Evolutionary conservation across 2,888 invertebrate genomes (phyloP).

Genomic region (Xylota sylvarum): DNA sequence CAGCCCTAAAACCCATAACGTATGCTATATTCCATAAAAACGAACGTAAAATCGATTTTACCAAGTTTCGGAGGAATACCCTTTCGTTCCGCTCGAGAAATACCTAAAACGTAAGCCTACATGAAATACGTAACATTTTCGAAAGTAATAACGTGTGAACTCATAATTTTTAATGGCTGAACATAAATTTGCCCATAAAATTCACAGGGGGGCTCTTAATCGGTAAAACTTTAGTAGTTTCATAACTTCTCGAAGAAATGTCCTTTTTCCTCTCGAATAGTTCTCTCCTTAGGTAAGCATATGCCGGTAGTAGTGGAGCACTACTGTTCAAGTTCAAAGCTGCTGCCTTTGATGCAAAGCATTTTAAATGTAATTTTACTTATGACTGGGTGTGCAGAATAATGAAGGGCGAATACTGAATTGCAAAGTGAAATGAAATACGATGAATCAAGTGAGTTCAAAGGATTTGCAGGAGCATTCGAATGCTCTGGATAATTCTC

Average conservation of each 20-base stretch:
- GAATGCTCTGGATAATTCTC: slow-evolving; percentile 5
- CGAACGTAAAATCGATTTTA: slow-evolving; percentile 33
- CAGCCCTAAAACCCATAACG: not conserved
- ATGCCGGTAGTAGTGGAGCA: slow-evolving; percentile 18
- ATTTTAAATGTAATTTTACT: slow-evolving; percentile 43
- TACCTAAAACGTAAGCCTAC: slow-evolving; percentile 50
- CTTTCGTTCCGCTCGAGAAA: slow-evolving; percentile 1
- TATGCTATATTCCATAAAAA: slow-evolving; percentile 15
- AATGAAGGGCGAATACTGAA: slow-evolving; percentile 37
- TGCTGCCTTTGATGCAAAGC: slow-evolving; percentile 39
- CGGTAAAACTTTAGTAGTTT: slow-evolving; percentile 72
- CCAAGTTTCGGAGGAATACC: slow-evolving; percentile 12
- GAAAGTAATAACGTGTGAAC: slow-evolving; percentile 72
- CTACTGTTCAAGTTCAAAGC: slow-evolving; percentile 11
- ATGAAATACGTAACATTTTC: slow-evolving; percentile 60
- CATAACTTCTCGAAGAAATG: slow-evolving; percentile 69
- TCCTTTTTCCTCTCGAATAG: slow-evolving; percentile 56
- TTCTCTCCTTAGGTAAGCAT: slow-evolving; percentile 32
- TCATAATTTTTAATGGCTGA: slow-evolving; percentile 72
- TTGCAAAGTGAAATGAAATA: slow-evolving; percentile 55
- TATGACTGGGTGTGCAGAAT: slow-evolving; percentile 37
- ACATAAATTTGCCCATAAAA: slow-evolving; percentile 71
- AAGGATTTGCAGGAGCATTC: slow-evolving; percentile 26
- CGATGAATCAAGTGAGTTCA: slow-evolving; percentile 60
- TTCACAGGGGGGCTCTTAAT: slow-evolving; percentile 61